Evolutionary conservation across 2,888 invertebrate species (phyloP), one percentile per base, ranked within the genome.

Genomic region (Stenurella melanura): DNA sequence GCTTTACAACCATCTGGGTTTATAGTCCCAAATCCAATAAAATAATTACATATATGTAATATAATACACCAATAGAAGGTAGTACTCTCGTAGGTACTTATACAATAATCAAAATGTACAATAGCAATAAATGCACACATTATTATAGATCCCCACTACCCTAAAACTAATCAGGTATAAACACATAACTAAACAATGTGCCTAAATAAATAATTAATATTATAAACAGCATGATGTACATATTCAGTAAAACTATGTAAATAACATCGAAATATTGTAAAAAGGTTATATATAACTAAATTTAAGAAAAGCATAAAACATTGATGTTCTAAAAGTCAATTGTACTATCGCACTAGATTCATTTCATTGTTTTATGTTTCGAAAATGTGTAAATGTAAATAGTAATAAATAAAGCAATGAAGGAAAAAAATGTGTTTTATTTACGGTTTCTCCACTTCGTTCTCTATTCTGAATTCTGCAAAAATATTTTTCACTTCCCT

Each of bases 121-220:
- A 50, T 50, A 50, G n/a, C 50, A 50, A 50, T 50, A 50, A 50
- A 50, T 50, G 50, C 50, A 50, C 50, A 50, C 15, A 15, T n/a
- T 7, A 50, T 12, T 17, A 11, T 30, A 38, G 63, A 63, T 18
- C 3, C 18, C 63, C 63, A 63, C 50, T 72, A 71, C 61, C 61
- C 19, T 71, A 54, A 72, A 71, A 64, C 54, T 57, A 34, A 58
- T 57, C 69, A 69, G 69, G 69, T 69, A 64, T 58, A 69, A 69
- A 57, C 26, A 64, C 15, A 64, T 64, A 61, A 80, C 58, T 73
- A 83, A 80, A 84, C 81, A 60, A 81, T 81, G 84, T 84, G 84
- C 84, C 84, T 84, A 84, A 84, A 83, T 80, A 79, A 81, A 78
- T 78, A 54, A 56, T 21, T 79, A 58, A 21, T 18, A 57, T 75